These are phyloP conservation scores for Nyctereutes procyonoides DNA, from an alignment of 2,113 vertebrate species.

Conservation along the genomic window DNA sequence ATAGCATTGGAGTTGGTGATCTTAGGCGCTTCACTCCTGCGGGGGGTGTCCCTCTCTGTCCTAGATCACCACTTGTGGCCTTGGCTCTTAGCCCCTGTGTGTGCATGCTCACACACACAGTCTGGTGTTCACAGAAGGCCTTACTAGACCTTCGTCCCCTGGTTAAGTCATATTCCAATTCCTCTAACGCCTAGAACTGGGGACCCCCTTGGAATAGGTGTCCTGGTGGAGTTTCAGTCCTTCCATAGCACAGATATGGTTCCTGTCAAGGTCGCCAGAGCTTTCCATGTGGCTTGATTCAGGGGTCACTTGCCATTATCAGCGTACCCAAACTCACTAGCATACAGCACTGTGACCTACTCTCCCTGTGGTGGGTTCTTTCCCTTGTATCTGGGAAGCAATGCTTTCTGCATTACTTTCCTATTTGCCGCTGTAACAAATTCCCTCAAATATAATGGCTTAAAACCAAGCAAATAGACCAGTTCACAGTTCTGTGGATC, in stretches of 20 bases:
- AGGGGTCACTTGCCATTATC: too few species aligned
- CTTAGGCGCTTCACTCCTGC: neutral
- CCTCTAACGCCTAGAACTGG: neutral
- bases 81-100: neutral
- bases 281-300: too few species aligned
- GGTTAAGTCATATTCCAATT: neutral
- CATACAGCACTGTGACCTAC: neutral
- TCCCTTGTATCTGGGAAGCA: neutral
- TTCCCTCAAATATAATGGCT: neutral
- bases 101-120: too few species aligned
- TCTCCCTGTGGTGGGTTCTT: neutral
- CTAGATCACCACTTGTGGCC: neutral
- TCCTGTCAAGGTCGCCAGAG: neutral
- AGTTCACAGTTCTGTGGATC: neutral
- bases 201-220: too few species aligned
- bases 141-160: too few species aligned
- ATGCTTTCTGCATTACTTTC: neutral
- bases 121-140: too few species aligned
- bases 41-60: too few species aligned
- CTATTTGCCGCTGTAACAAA: neutral
- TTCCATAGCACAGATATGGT: neutral
- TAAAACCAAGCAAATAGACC: neutral
- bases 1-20: too few species aligned
- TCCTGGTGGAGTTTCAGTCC: neutral
- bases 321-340: neutral